Evolutionary conservation across 2,888 invertebrate species (phyloP).

Genomic region (Tetrapedia diversipes): DNA sequence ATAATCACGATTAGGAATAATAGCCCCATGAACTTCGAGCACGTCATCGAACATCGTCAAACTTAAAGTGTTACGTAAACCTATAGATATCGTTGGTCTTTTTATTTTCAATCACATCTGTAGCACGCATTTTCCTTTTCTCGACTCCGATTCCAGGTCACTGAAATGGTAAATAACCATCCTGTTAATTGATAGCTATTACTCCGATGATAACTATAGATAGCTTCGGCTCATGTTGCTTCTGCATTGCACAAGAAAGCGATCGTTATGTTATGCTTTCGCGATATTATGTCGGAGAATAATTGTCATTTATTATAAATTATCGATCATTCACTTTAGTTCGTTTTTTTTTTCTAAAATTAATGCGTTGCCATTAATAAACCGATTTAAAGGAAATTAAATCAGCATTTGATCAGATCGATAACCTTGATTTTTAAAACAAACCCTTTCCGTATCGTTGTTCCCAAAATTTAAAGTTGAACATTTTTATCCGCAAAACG

Average conservation of each 20-base stretch:
- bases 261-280: not conserved
- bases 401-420: not conserved
- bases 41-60: not conserved
- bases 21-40: not conserved
- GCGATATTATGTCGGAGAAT: not conserved
- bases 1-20: not conserved
- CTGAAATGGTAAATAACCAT: not conserved
- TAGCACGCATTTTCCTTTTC: not conserved
- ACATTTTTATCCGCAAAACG: no score
- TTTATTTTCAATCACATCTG: not conserved
- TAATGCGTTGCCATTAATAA: no score
- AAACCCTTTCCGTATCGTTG: no score
- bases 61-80: not conserved
- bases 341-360: no score
- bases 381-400: not conserved
- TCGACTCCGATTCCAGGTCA: no score
- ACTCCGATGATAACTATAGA: not conserved
- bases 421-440: not conserved
- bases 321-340: no score
- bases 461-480: no score
- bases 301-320: not conserved
- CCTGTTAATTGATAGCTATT: not conserved
- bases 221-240: not conserved
- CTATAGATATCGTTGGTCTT: not conserved
- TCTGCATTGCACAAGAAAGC: not conserved